Evolutionary conservation across 2,113 vertebrate genomes (phyloP).

Genomic region (Thymallus thymallus): DNA sequence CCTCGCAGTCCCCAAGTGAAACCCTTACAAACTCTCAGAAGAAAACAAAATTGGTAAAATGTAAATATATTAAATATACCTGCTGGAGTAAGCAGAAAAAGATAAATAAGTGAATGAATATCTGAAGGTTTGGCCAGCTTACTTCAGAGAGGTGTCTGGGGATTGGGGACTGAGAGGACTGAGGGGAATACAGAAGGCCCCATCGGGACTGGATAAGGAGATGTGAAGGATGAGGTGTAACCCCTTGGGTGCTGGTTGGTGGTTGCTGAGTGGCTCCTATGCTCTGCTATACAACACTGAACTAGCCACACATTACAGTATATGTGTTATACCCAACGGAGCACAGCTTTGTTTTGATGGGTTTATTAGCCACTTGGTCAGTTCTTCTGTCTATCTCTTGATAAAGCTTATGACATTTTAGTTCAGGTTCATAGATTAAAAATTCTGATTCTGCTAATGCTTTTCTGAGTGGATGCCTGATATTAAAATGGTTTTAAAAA

Average conservation of each 20-base stretch:
- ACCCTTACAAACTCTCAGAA: neutral
- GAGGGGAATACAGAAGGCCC: neutral
- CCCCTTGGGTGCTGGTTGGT: neutral
- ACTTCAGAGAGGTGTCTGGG: neutral
- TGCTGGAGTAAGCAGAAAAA: constrained; percentile 10
- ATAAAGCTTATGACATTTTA: neutral
- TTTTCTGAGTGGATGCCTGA: too few species aligned
- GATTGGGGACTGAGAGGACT: too few species aligned
- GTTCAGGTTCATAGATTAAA: too few species aligned
- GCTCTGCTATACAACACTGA: neutral
- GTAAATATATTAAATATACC: neutral
- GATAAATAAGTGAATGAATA: neutral
- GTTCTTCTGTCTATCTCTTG: neutral
- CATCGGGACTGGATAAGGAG: neutral
- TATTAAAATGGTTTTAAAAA: too few species aligned
- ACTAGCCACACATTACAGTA: neutral
- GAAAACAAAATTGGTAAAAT: constrained; percentile 9
- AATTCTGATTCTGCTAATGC: too few species aligned
- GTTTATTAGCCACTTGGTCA: neutral
- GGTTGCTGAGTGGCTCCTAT: neutral
- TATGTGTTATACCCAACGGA: too few species aligned
- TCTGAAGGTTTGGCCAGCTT: constrained; percentile 5
- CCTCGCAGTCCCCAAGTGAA: constrained; percentile 14
- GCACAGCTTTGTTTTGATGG: neutral
- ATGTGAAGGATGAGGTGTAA: neutral